Evolutionary conservation across 2,797 vertebrate species (phyloP).

Genomic region (Silurus lanzhouensis): DNA sequence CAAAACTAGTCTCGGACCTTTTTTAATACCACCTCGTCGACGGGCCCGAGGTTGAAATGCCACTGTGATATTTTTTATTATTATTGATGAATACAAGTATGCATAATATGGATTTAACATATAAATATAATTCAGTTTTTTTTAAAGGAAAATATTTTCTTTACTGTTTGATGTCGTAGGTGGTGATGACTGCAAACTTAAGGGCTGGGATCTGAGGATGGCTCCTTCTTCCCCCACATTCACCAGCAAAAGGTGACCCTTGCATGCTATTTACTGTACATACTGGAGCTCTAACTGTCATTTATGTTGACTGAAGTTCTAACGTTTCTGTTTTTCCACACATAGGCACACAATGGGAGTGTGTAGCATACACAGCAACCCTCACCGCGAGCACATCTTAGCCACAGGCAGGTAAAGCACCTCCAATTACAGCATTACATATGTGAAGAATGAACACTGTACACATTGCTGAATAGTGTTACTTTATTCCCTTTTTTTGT

Average conservation of each 20-base stretch:
- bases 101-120: background rate
- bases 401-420: constrained; percentile 89
- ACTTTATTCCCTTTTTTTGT: background rate
- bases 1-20: too few relatives aligned
- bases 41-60: too few relatives aligned
- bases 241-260: constrained; percentile 78
- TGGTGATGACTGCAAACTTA: constrained; percentile 90
- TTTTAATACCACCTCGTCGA: too few relatives aligned
- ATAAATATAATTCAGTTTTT: background rate
- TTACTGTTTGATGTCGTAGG: constrained; percentile 69
- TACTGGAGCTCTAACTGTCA: background rate
- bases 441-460: background rate
- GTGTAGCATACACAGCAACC: constrained; percentile 92
- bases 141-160: background rate
- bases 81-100: background rate
- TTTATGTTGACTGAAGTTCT: background rate
- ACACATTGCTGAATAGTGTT: background rate
- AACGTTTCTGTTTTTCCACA: background rate
- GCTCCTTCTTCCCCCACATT: constrained; percentile 73
- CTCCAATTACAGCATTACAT: background rate
- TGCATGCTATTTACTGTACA: background rate
- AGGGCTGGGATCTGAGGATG: constrained; percentile 89
- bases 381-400: constrained; percentile 83
- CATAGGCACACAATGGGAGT: constrained; percentile 92
- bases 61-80: too few relatives aligned